phyloP scores from a whole-genome alignment of 1,140 invertebrate species.

The Drosophila guanche region DNA sequence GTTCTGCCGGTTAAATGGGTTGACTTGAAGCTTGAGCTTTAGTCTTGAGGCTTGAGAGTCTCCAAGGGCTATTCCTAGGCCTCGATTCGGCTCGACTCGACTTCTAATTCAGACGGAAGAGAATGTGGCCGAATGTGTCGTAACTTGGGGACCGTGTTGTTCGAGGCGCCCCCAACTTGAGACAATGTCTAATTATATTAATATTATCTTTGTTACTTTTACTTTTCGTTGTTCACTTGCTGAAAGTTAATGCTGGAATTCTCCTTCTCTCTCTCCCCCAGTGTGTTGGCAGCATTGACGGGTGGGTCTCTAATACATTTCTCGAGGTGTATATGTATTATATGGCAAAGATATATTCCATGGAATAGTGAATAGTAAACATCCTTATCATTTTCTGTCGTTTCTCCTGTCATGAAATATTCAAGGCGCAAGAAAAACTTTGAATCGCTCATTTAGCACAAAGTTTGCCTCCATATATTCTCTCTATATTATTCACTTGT shows the following conservation, averaged over 20 bases:
- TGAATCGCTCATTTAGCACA: constrained; percentile 48
- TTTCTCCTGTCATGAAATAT: constrained; percentile 27
- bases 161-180: background rate
- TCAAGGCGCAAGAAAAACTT: constrained; percentile 37
- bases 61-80: constrained; percentile 50
- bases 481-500: constrained; percentile 27
- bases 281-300: too few species aligned
- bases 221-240: constrained; percentile 12
- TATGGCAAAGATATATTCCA: constrained; percentile 23
- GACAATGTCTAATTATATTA: constrained; percentile 49
- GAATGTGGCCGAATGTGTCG: constrained; percentile 36
- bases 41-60: constrained; percentile 10
- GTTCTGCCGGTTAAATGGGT: constrained; percentile 49
- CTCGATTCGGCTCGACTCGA: constrained; percentile 31
- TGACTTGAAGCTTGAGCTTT: constrained; percentile 29
- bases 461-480: constrained; percentile 5
- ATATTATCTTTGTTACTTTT: constrained; percentile 50
- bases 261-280: too few species aligned
- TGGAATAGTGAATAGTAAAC: constrained; percentile 42
- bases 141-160: constrained; percentile 16
- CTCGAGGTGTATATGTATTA: too few species aligned
- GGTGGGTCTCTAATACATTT: too few species aligned
- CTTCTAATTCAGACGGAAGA: background rate
- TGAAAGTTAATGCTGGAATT: constrained; percentile 29
- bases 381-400: constrained; percentile 20